These are phyloP conservation scores for Diarsia brunnea DNA, from an alignment of 2,888 invertebrate genomes.

Conservation along the genomic window DNA sequence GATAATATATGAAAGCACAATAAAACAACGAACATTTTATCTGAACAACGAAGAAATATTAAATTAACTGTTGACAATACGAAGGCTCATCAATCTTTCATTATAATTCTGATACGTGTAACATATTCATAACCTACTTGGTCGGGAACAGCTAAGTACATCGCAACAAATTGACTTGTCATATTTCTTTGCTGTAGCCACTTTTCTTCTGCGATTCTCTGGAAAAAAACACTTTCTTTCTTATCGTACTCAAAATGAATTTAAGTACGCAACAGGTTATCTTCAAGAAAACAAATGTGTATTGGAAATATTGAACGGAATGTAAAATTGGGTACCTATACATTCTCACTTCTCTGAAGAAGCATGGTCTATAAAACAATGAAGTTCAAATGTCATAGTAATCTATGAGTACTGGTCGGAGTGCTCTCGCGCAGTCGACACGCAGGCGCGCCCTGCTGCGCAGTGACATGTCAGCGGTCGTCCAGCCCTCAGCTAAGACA, in stretches of 20 bases:
- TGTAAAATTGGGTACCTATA: conserved; percentile 3
- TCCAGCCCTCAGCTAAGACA: conserved; percentile 85
- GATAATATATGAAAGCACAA: conserved; percentile 66
- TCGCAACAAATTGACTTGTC: conserved; percentile 83
- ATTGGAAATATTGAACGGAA: neutral
- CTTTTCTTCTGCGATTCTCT: conserved; percentile 74
- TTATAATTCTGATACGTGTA: conserved; percentile 77
- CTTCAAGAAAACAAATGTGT: neutral
- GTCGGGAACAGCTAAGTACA: conserved; percentile 59
- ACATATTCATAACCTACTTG: conserved; percentile 80
- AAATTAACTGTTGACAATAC: conserved; percentile 81
- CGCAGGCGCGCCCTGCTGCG: conserved; percentile 82
- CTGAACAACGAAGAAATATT: conserved; percentile 74
- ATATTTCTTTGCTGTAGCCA: conserved; percentile 78
- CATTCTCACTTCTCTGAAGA: conserved; percentile 39
- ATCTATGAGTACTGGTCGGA: conserved; percentile 35
- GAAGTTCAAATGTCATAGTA: conserved; percentile 60
- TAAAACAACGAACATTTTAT: conserved; percentile 67
- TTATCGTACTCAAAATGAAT: conserved; percentile 3
- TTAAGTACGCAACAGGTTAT: neutral
- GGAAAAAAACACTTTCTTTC: conserved; percentile 6
- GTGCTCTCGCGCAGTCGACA: conserved; percentile 47
- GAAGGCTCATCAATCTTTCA: conserved; percentile 80
- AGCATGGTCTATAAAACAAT: conserved; percentile 53
- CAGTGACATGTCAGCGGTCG: conserved; percentile 84